phyloP scores from a whole-genome alignment of 2,113 vertebrate genomes.

The Gavia stellata region DNA sequence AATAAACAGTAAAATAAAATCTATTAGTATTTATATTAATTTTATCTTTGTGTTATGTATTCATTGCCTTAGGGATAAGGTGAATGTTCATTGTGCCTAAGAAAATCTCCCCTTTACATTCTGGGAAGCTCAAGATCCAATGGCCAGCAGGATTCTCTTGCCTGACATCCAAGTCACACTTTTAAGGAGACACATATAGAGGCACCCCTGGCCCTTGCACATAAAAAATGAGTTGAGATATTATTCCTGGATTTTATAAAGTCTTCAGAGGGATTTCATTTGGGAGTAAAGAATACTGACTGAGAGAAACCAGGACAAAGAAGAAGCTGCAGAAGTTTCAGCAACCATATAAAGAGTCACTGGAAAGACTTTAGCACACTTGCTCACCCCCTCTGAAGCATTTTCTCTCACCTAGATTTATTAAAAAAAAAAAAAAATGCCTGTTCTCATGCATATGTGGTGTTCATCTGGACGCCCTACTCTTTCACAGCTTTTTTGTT shows the following conservation, averaged over 20 bases:
- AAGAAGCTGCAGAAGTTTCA: not conserved
- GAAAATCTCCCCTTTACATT: not conserved
- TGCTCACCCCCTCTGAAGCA: not conserved
- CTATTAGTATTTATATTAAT: not conserved
- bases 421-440: not conserved
- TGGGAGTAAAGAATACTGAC: not conserved
- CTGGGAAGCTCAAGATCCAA: not conserved
- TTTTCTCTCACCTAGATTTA: not conserved
- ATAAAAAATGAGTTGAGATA: not conserved
- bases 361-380: not conserved
- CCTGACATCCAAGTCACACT: not conserved
- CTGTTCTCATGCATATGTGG: not conserved
- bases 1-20: not conserved
- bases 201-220: not conserved
- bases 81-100: not conserved
- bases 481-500: not conserved
- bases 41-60: not conserved
- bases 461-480: not conserved
- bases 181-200: not conserved
- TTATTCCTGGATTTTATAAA: not conserved
- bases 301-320: not conserved
- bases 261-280: not conserved
- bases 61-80: not conserved
- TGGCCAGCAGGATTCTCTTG: not conserved
- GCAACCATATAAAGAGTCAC: not conserved